Percentiles rank a stretch among this genome's conserved stretches.
These are phyloP conservation scores for Lycophotia porphyrea DNA, from an alignment of 2,888 invertebrate genomes.

Conservation along the genomic window DNA sequence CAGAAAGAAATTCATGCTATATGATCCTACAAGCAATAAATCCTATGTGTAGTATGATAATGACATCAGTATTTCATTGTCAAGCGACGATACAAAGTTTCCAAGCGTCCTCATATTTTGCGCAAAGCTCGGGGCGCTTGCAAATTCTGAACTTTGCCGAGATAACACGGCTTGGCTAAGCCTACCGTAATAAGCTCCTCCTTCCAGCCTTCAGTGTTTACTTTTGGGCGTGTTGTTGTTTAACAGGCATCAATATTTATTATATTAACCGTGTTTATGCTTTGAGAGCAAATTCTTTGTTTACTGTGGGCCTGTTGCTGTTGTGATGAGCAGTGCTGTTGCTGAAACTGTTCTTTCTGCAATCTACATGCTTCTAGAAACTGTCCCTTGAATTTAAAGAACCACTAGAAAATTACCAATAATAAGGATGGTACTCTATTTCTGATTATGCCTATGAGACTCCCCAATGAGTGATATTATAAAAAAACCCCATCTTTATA, in stretches of 20 bases:
- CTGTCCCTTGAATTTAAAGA: not conserved
- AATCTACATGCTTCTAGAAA: not conserved
- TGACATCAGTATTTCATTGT: conserved; percentile 75
- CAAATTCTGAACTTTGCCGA: conserved; percentile 82
- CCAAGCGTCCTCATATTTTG: conserved; percentile 75
- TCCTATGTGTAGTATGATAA: conserved; percentile 56
- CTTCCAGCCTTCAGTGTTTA: conserved; percentile 65
- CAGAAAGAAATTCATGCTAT: not conserved
- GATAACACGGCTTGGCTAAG: conserved; percentile 82
- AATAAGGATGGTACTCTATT: not conserved
- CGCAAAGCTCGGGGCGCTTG: conserved; percentile 77
- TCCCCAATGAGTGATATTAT: too few species aligned
- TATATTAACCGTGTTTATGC: conserved; percentile 43
- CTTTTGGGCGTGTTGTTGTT: conserved; percentile 68
- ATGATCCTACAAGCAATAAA: conserved; percentile 23
- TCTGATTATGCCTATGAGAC: not conserved
- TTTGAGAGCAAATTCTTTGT: conserved; percentile 25
- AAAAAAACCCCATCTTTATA: too few species aligned
- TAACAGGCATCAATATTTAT: conserved; percentile 63
- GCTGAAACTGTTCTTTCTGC: not conserved
- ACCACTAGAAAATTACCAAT: not conserved
- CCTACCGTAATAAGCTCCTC: conserved; percentile 76
- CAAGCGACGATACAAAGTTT: conserved; percentile 71
- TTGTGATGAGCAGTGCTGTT: not conserved
- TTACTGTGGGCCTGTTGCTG: not conserved